These are phyloP conservation scores for Bothrops jararaca DNA, from an alignment of 2,113 vertebrate species.

Conservation along the genomic window DNA sequence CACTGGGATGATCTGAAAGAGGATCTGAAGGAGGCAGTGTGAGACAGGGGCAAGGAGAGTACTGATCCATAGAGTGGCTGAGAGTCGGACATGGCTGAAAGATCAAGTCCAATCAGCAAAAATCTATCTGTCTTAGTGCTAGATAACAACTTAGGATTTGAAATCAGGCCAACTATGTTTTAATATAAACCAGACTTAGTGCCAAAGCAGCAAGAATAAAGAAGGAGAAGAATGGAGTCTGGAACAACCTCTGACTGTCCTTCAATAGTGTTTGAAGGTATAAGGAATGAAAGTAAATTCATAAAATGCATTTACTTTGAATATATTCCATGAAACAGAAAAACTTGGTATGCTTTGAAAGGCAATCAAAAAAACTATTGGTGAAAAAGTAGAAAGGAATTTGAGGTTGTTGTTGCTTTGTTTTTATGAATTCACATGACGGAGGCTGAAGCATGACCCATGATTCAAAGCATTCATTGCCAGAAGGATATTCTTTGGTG, in stretches of 20 bases:
- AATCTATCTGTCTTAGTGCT: not conserved
- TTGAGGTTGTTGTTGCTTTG: not conserved
- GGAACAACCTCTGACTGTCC: not conserved
- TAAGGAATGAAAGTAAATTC: not conserved
- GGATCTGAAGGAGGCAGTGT: not conserved
- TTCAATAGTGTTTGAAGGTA: not conserved
- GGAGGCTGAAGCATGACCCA: conserved; percentile 6
- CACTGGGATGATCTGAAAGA: not conserved
- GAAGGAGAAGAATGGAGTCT: not conserved
- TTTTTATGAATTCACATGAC: not conserved
- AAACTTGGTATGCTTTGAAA: not conserved
- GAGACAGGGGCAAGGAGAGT: not conserved
- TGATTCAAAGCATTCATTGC: conserved; percentile 4
- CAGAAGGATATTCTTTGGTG: conserved; percentile 54
- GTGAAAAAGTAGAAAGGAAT: not conserved
- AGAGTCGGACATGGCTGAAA: not conserved
- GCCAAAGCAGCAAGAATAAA: not conserved
- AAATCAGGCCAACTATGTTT: not conserved
- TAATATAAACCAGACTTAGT: not conserved
- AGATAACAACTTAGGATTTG: not conserved
- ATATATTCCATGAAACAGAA: not conserved
- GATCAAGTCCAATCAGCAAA: not conserved
- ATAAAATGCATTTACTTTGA: not conserved
- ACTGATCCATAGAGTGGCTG: not conserved
- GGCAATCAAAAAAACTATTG: not conserved